Percentiles rank a stretch among this genome's conserved stretches.
These are phyloP conservation scores for Norana najaformis DNA, from an alignment of 2,888 invertebrate species.

Conservation along the genomic window DNA sequence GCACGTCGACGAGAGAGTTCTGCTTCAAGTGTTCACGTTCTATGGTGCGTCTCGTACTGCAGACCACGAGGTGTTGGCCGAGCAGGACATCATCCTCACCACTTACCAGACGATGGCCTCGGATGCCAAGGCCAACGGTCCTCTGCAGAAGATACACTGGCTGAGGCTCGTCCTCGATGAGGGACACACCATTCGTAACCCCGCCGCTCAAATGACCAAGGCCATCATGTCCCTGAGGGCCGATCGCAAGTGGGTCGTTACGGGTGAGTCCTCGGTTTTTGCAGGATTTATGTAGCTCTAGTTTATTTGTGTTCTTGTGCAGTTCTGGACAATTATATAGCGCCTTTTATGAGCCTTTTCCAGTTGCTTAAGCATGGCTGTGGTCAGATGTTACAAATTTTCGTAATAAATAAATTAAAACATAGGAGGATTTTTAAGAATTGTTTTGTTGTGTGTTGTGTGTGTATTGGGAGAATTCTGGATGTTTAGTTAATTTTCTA, in stretches of 20 bases:
- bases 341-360: neutral
- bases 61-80: constrained; percentile 42
- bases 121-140: constrained; percentile 48
- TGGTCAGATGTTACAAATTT: too few species aligned
- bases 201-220: constrained; percentile 95
- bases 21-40: constrained; percentile 48
- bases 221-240: constrained; percentile 62
- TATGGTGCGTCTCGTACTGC: constrained; percentile 46
- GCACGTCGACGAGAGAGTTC: constrained; percentile 47
- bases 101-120: constrained; percentile 49
- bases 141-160: constrained; percentile 76
- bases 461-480: too few species aligned
- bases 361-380: too few species aligned
- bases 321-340: neutral
- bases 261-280: constrained; percentile 44
- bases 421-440: too few species aligned
- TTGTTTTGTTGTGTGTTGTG: too few species aligned
- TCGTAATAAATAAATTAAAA: too few species aligned
- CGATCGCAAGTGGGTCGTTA: constrained; percentile 50
- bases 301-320: too few species aligned
- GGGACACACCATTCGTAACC: constrained; percentile 98
- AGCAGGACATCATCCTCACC: constrained; percentile 50
- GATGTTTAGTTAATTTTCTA: too few species aligned
- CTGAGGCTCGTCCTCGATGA: constrained; percentile 99
- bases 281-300: neutral